Base-by-base conservation (phyloP, 2,113 vertebrate species). In the Colaptes auratus region DNA sequence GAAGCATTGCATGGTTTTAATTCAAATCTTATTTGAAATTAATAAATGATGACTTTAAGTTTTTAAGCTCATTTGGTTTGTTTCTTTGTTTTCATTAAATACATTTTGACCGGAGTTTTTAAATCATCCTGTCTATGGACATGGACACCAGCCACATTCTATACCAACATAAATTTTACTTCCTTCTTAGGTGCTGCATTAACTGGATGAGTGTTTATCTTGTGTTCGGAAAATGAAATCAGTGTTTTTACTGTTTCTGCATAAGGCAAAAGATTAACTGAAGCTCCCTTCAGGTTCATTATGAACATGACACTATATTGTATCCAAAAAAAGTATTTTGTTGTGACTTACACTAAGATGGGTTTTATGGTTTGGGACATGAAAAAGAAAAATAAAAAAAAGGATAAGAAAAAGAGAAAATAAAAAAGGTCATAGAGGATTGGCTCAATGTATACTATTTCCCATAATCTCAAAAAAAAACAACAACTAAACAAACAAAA, bases 51-150 rank as follows among this genome's bases (percentile, higher is more conserved):
- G 1, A 2, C 7, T 52, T 71, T 59, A 74, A 25, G 2, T 64
- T 24, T 39, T 52, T 21, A 24, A 44, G 2, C 0, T 28, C 0
- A 5, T 61, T 33, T 60, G 1, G 48, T 82, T 77, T 42, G 3
- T 50, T 63, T 44, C 24, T 63, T 65, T 53, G 2, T 75, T 75
- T 3, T 3, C 5, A 28, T 25, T 65, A 65, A 82, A 79, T 44
- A 12, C 1, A 27, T 61, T 85, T 69, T 86, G 65, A 48, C 46
- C 21, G 16, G 31, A 85, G 19, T 2, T 91, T 82, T 50, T 8
- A 5, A 61, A 75, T 79, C 7, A 4, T 33, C 44, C 12, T 72
- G 1, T 55, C 88, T 64, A 10, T 69, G 60, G 31, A 58, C 19
- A 33, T 24, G 44, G 27, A 64, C 30, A 53, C 4, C 10, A 65